Base-by-base conservation (phyloP, 2,113 vertebrate genomes). In the Progne subis region DNA sequence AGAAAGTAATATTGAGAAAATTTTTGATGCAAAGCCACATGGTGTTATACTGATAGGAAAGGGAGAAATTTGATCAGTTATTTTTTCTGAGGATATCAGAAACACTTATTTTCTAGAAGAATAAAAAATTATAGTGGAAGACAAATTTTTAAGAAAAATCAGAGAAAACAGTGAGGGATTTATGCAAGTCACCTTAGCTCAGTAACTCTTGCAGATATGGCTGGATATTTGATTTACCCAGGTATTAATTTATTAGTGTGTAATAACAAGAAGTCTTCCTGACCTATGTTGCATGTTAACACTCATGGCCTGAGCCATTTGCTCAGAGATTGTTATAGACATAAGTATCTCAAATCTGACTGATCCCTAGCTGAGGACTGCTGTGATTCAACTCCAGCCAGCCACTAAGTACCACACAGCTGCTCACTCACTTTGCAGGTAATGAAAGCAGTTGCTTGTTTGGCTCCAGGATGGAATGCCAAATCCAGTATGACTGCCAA, bases 331-430 rank as follows among this genome's bases (percentile, higher is more conserved):
- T 39, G 13, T 34, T 34, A 16, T 6, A 25, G 50, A 16, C 8
- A 20, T 3, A 12, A 0, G 0, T 14, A 18, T 31, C 53, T 32
- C 29, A 47, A 52, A 83, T 17, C 19, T 18, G 11, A 21, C 28
- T 77, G n/a, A 69, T 53, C 18, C 20, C 12, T 41, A 17, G 46
- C 24, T 59, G 49, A 39, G 37, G 34, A 17, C 28, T 29, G 39
- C 0, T 41, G 19, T 61, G 46, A 12, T 46, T 70, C 75, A 69
- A 16, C 18, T 46, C 37, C 53, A 68, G 53, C 12, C 1, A 1
- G 46, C 46, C 39, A 5, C 61, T 6, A 17, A 31, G 14, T 4
- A 10, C 39, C 39, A 46, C 46, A 53, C 24, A 41, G 55, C 25
- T 41, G 29, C 47, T 69, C 9, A 8, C 47, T 47, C 70, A 8